Evolutionary conservation across 2,888 invertebrate species (phyloP).

Genomic region (Marronus borbonicus): DNA sequence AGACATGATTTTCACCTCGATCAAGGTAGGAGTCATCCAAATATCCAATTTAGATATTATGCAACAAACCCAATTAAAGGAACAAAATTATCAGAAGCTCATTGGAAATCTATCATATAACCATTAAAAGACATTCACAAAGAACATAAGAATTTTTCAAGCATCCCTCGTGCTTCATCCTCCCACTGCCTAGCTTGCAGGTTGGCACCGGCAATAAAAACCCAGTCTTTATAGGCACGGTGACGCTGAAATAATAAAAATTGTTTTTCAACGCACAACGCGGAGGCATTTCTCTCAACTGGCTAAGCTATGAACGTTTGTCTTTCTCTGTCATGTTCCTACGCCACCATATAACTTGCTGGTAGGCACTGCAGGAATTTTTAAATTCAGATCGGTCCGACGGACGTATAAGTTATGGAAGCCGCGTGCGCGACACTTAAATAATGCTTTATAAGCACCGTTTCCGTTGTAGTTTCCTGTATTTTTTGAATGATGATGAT

Average conservation of each 20-base stretch:
- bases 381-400: conserved; percentile 54
- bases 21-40: too few species aligned
- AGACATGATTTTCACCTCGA: too few species aligned
- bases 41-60: too few species aligned
- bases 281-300: neutral
- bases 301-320: too few species aligned
- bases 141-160: neutral
- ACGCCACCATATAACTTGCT: neutral
- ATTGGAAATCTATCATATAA: too few species aligned
- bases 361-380: conserved; percentile 16
- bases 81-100: too few species aligned
- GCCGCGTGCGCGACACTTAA: conserved; percentile 54
- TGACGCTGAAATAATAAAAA: conserved; percentile 47
- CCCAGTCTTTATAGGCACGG: conserved; percentile 29
- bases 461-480: conserved; percentile 54
- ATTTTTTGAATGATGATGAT: conserved; percentile 41
- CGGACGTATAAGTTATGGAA: conserved; percentile 54
- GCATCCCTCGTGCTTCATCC: neutral
- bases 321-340: neutral
- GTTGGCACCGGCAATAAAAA: conserved; percentile 21
- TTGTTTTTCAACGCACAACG: conserved; percentile 36
- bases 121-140: too few species aligned
- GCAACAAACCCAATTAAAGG: too few species aligned
- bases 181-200: neutral
- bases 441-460: conserved; percentile 49